phyloP scores from a whole-genome alignment of 1,140 invertebrate species.

The Proctacanthus coquilletti region DNA sequence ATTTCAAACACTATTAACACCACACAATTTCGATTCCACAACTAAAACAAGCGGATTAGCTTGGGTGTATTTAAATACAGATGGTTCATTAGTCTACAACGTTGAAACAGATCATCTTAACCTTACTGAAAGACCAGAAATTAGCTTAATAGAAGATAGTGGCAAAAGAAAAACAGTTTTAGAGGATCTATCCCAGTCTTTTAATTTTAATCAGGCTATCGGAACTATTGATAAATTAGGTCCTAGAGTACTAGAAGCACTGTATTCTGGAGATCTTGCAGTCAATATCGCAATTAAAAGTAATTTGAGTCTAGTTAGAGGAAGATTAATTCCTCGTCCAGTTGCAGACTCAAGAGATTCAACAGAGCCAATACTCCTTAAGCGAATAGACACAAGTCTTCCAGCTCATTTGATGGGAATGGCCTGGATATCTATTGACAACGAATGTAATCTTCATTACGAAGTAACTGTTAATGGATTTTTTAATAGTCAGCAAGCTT shows the following conservation, averaged over 20 bases:
- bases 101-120: constrained; percentile 39
- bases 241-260: constrained; percentile 54
- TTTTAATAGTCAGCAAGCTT: constrained; percentile 21
- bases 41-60: constrained; percentile 46
- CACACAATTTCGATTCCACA: constrained; percentile 29
- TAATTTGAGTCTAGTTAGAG: constrained; percentile 40
- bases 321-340: constrained; percentile 45
- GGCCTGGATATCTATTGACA: constrained; percentile 66
- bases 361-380: constrained; percentile 46
- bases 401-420: constrained; percentile 46
- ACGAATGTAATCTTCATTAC: constrained; percentile 68
- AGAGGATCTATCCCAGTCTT: constrained; percentile 47
- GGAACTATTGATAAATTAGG: constrained; percentile 47
- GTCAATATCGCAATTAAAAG: constrained; percentile 50
- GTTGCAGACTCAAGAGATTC: constrained; percentile 60
- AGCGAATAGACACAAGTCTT: constrained; percentile 35
- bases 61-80: constrained; percentile 60
- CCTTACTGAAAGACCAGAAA: constrained; percentile 40
- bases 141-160: constrained; percentile 53
- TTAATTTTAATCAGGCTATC: constrained; percentile 44
- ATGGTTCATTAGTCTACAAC: constrained; percentile 57
- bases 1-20: constrained; percentile 50
- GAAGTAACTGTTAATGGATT: constrained; percentile 42
- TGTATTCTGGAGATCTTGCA: constrained; percentile 62
- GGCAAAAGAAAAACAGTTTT: constrained; percentile 50